Percentiles rank a stretch among this genome's conserved stretches.
Evolutionary conservation across 2,113 vertebrate genomes (phyloP).

Genomic region (Chelonoidis abingdonii): DNA sequence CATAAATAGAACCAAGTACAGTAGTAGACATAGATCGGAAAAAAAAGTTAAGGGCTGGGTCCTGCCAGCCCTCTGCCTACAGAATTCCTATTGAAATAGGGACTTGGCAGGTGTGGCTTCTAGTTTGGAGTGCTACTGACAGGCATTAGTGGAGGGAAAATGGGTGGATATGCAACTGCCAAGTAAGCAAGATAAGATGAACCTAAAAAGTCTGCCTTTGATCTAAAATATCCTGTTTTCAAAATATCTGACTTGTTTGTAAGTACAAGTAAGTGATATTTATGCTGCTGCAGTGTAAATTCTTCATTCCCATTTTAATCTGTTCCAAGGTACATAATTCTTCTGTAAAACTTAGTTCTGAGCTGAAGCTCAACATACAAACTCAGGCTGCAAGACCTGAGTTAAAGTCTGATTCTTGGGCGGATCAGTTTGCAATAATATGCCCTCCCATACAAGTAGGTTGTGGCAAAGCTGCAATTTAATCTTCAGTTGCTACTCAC

Average conservation of each 20-base stretch:
- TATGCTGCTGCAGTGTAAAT: rapidly evolving
- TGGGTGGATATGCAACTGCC: background rate
- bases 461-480: rapidly evolving
- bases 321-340: background rate
- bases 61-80: conserved; percentile 9
- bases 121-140: conserved; percentile 13
- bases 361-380: background rate
- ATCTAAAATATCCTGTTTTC: background rate
- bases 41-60: background rate
- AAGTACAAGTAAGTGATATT: background rate
- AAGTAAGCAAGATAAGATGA: background rate
- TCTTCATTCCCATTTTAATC: background rate
- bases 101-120: background rate
- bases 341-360: background rate
- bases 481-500: rapidly evolving
- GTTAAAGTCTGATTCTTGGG: rapidly evolving
- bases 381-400: background rate
- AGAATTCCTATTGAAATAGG: conserved; percentile 4
- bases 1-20: conserved; percentile 70
- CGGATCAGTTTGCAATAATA: background rate
- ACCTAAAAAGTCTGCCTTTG: background rate
- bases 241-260: background rate
- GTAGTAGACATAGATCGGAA: conserved; percentile 67
- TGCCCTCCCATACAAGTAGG: rapidly evolving
- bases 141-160: conserved; percentile 17